These are phyloP conservation scores for Tringa solitaria DNA, from an alignment of 2,113 vertebrate genomes.

Conservation along the genomic window DNA sequence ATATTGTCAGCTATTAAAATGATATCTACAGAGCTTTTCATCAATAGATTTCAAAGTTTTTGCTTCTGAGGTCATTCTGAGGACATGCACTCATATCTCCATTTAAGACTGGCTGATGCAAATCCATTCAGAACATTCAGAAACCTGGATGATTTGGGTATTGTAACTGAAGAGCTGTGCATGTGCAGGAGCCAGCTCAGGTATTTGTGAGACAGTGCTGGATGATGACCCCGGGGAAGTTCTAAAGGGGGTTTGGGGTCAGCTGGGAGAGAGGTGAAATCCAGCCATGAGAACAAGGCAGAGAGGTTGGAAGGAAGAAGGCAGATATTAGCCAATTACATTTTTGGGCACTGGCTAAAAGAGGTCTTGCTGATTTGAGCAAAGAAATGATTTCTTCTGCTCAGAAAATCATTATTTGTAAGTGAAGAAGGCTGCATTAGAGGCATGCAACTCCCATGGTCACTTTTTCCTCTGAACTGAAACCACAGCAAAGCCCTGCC, in stretches of 20 bases:
- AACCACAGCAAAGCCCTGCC: not conserved
- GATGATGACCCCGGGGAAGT: not conserved
- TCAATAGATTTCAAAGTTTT: not conserved
- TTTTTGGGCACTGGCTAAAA: not conserved
- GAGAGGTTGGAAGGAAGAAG: not conserved
- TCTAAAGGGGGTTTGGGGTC: not conserved
- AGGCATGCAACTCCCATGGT: not conserved
- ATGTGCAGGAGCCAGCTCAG: not conserved
- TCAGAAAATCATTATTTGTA: not conserved
- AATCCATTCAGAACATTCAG: not conserved
- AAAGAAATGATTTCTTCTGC: not conserved
- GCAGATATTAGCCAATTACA: fast-evolving
- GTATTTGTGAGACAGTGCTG: not conserved
- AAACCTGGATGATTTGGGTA: not conserved
- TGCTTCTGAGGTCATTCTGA: not conserved
- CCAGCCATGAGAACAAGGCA: not conserved
- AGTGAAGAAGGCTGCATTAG: not conserved
- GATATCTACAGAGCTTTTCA: not conserved
- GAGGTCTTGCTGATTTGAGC: not conserved
- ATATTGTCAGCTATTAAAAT: not conserved
- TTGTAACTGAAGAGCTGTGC: not conserved
- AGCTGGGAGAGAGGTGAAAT: not conserved
- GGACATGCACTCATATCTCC: not conserved
- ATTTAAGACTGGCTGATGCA: not conserved
- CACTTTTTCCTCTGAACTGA: not conserved